Evolutionary conservation across 1,140 invertebrate species (phyloP).

Genomic region (Scaptomyza montana): DNA sequence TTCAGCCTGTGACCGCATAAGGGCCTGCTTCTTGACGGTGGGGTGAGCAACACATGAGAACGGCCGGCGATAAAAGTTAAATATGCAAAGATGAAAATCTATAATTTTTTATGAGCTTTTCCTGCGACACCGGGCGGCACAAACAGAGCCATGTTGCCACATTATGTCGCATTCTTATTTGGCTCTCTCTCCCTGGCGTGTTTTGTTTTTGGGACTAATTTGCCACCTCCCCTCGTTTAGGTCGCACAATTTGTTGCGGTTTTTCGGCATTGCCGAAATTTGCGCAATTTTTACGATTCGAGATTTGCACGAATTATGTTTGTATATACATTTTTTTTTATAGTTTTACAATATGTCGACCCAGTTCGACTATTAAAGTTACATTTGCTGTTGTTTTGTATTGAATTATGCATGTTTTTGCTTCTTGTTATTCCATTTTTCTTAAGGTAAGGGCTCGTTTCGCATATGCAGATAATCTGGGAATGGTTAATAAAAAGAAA

Average conservation of each 20-base stretch:
- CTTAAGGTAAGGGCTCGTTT: not conserved
- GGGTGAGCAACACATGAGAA: constrained; percentile 60
- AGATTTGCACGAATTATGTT: constrained; percentile 75
- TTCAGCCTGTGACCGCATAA: constrained; percentile 70
- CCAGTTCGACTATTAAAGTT: constrained; percentile 55
- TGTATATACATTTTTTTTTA: constrained; percentile 62
- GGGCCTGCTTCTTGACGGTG: constrained; percentile 36
- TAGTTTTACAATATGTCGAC: constrained; percentile 81
- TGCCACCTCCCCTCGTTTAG: constrained; percentile 27
- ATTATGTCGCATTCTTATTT: constrained; percentile 69
- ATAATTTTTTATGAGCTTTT: constrained; percentile 76
- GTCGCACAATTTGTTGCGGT: constrained; percentile 75
- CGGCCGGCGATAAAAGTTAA: constrained; percentile 73
- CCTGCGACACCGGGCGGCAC: constrained; percentile 46
- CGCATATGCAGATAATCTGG: not conserved
- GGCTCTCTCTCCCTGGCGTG: constrained; percentile 20
- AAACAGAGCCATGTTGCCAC: constrained; percentile 37
- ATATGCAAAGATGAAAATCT: constrained; percentile 81
- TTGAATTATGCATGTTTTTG: constrained; percentile 47
- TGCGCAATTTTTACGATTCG: constrained; percentile 73
- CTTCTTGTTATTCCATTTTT: constrained; percentile 3
- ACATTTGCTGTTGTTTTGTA: constrained; percentile 50
- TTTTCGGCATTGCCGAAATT: constrained; percentile 57
- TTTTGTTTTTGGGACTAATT: constrained; percentile 55
- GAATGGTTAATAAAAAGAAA: not conserved